Base-by-base conservation (phyloP, 2,113 vertebrate species). In the Synodontis membranacea region DNA sequence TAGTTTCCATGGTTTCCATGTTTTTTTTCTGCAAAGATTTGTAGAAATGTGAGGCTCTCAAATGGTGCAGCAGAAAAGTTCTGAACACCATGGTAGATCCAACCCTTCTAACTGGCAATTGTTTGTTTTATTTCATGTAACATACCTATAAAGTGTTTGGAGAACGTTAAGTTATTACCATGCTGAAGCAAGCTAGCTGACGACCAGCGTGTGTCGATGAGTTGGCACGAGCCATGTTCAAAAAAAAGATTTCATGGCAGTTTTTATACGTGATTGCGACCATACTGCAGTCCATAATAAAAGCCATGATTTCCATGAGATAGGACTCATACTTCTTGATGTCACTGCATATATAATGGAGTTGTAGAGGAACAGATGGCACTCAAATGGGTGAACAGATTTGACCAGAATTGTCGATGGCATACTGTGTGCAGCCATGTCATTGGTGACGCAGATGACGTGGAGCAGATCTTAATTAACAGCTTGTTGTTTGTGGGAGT, bases 381-480 rank as follows among this genome's bases (percentile, higher is more conserved):
- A 39, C 31, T 70, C 62, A 25, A 83, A 83, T 25, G 82, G 82
- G 11, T 72, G 64, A 84, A 84, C 48, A 84, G 82, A 83, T 83
- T 54, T 70, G 44, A 52, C 52, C 64, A 70, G 82, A 70, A 68
- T 12, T 83, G 82, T 83, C 23, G 48, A 83, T 83, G 82, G 64
- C 64, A 52, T 70, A 54, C 82, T 68, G 82, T 23, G 82, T 39
- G 46, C 8, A 83, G 82, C 42, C 82, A 83, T 70, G 82, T 74
- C 82, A 72, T 62, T 72, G 66, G 66, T 84, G 82, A 84, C 82
- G 82, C 34, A 39, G 21, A 25, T 84, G 46, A 84, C 11, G 23
- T 84, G 46, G 64, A 70, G 82, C 82, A 70, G 82, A 83, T 70
- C 82, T 83, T 84, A 54, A 66, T 64, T 66, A 82, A 84, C 68